Percentiles rank a stretch among this genome's conserved stretches.
These are phyloP conservation scores for Cyrtodaria siliqua DNA, from an alignment of 2,888 invertebrate species.

Conservation along the genomic window DNA sequence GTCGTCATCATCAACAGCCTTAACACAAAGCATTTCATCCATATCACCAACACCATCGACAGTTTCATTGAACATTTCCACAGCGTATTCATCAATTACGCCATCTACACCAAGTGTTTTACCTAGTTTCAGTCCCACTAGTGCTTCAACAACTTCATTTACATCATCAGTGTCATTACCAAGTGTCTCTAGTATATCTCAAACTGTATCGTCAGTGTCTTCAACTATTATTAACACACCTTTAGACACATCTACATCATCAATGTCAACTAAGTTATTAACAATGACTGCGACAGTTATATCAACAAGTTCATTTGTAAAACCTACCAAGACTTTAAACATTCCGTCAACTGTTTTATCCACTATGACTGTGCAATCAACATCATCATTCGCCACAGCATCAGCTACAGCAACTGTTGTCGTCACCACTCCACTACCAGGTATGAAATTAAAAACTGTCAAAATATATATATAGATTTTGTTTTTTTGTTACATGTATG, in stretches of 20 bases:
- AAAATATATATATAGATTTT: neutral
- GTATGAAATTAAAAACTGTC: too few relatives aligned
- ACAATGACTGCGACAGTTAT: constrained; percentile 2
- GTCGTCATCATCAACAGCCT: constrained; percentile 10
- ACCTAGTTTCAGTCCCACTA: neutral
- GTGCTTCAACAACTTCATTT: too few relatives aligned
- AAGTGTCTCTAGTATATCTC: too few relatives aligned
- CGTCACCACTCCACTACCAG: constrained; percentile 15
- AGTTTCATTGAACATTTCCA: neutral
- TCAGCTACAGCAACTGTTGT: constrained; percentile 19
- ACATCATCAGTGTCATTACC: too few relatives aligned
- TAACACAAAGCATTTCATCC: neutral
- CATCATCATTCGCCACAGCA: constrained; percentile 1
- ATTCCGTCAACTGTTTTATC: constrained; percentile 11
- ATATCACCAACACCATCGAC: constrained; percentile 2
- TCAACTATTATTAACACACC: too few relatives aligned
- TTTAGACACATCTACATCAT: neutral
- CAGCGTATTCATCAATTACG: neutral
- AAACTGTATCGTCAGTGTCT: too few relatives aligned
- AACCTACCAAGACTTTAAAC: too few relatives aligned
- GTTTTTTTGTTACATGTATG: too few relatives aligned
- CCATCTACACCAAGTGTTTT: neutral
- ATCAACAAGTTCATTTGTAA: neutral
- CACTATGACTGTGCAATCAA: constrained; percentile 10
- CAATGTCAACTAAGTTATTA: neutral